Evolutionary conservation across 2,113 vertebrate species (phyloP), one percentile per base, ranked within the genome.

Genomic region (Ictalurus furcatus): DNA sequence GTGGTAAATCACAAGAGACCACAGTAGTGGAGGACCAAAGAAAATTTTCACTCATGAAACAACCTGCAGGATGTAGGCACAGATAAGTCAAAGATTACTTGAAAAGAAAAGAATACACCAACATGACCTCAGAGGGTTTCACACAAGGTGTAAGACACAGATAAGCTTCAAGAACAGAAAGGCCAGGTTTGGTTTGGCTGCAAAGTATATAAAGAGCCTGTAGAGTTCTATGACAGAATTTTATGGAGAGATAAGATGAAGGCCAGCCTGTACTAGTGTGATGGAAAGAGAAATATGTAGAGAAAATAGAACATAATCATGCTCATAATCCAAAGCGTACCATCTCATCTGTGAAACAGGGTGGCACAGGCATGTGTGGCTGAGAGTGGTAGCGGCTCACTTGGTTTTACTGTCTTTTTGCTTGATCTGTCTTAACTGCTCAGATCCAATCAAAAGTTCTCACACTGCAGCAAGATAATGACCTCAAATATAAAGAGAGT

Each of bases 331-430:
- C 81, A 84, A 84, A 63, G 58, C 59, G 34, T 61, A 84, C 17
- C 37, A 63, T 21, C 28, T 88, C 81, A 76, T 63, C 81, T 88
- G 81, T 84, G 69, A 84, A 88, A 88, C 56, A 84, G 54, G 61
- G 79, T 74, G 30, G 87, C 79, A 58, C 37, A 34, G 25, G 65
- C 67, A 84, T 73, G 54, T 84, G 23, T 88, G 65, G 69, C 54
- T 65, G 54, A 67, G 11, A 59, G 34, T 74, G 23, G 54, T n/a
- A 84, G 34, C 37, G 80, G 63, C 81, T 88, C 80, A 88, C 80
- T 84, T 88, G 54, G 28, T 73, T 88, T 74, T 84, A 84, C 23
- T 88, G 63, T 40, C 85, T 86, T 58, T 86, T 74, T 86, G 85
- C 48, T 61, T 84, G 14, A 58, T 88, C 69, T 58, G 21, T 44